Evolutionary conservation across 2,888 invertebrate genomes (phyloP), one percentile per base, ranked within the genome.

Genomic region (Drosophila nigricruria): DNA sequence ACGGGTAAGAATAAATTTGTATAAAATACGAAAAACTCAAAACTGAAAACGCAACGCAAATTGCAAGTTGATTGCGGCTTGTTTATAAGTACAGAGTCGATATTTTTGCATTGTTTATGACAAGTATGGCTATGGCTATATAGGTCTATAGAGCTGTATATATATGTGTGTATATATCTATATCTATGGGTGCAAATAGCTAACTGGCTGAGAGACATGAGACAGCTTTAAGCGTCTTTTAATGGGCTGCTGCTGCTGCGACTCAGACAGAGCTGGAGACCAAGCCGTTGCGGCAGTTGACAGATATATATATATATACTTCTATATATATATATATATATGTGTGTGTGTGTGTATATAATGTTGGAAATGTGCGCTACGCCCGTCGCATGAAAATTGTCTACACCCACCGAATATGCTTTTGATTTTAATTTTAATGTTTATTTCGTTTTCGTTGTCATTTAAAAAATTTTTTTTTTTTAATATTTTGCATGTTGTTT

Each of bases 41-140:
- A 73, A 57, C 25, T 47, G 18, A 63, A 27, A 82, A 63, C 36
- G 50, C 36, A 77, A 69, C 50, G 80, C 78, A 77, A 81, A 76
- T 78, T 73, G 84, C 83, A 81, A 70, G 54, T 54, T 81, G 74
- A 81, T 81, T 76, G 77, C 49, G 57, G 70, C 77, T 73, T 77
- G 79, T 79, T 78, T 86, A 79, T 75, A 86, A 78, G 82, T 78
- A 78, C 71, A 30, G 58, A 66, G 61, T 58, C 77, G 66, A 79
- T 79, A 73, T 77, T 81, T 82, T 74, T 86, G 83, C 83, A 86
- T 83, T 83, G 83, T 86, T 83, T 86, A 82, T 65, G 63, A 81
- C 83, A 56, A 61, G 66, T 66, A 77, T 72, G 70, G 42, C 50
- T 57, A 47, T 66, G 70, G 65, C 66, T 60, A 65, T 67, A 59